These are phyloP conservation scores for Gnatocerus cornutus DNA, from an alignment of 2,888 invertebrate genomes.

Conservation along the genomic window DNA sequence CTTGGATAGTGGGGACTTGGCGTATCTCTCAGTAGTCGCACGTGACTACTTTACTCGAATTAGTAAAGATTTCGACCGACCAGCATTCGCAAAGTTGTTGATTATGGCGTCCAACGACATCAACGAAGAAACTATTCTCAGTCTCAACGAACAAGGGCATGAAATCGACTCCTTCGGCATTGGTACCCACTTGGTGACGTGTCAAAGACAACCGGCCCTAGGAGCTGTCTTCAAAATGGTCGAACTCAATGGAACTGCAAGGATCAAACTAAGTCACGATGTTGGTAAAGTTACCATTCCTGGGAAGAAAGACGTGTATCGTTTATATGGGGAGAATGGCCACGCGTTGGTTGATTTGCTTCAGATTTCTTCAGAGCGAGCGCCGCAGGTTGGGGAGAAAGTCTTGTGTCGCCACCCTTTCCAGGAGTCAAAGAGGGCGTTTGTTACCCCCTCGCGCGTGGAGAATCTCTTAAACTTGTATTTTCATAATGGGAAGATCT, in stretches of 20 bases:
- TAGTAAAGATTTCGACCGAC: conserved; percentile 81
- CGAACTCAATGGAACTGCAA: conserved; percentile 90
- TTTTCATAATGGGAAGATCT: conserved; percentile 89
- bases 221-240: conserved; percentile 99
- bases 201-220: conserved; percentile 97
- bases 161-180: conserved; percentile 84
- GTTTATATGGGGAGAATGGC: conserved; percentile 83
- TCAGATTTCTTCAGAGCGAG: conserved; percentile 84
- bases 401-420: conserved; percentile 97
- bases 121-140: conserved; percentile 98
- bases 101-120: conserved; percentile 99
- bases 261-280: conserved; percentile 97
- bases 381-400: conserved; percentile 84
- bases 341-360: conserved; percentile 94
- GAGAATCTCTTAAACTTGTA: conserved; percentile 87
- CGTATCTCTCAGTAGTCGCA: conserved; percentile 92
- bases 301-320: conserved; percentile 88
- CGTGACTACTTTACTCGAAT: conserved; percentile 86
- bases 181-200: conserved; percentile 97
- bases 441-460: conserved; percentile 92
- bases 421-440: conserved; percentile 96
- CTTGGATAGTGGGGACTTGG: conserved; percentile 97
- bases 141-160: conserved; percentile 96
- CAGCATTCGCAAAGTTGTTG: conserved; percentile 89
- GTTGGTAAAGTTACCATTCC: conserved; percentile 98